phyloP scores from a whole-genome alignment of 2,113 vertebrate genomes.

The Picathartes gymnocephalus region DNA sequence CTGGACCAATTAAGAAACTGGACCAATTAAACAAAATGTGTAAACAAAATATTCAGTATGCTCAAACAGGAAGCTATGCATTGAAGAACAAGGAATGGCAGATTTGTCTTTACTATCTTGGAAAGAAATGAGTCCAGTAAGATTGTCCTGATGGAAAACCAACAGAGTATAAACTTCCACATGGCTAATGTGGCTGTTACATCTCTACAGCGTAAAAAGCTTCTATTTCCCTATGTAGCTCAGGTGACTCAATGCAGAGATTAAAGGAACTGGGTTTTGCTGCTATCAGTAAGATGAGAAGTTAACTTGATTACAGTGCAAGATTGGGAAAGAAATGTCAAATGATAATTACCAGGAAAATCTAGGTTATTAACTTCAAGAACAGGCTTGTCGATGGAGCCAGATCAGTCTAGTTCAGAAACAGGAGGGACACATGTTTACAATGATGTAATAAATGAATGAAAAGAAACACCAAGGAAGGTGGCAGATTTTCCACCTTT shows the following conservation, averaged over 20 bases:
- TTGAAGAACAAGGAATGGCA: not conserved
- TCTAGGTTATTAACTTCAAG: not conserved
- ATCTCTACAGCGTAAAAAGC: not conserved
- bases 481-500: not conserved
- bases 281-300: not conserved
- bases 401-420: not conserved
- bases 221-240: not conserved
- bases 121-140: not conserved
- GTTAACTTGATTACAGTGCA: not conserved
- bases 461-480: not conserved
- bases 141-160: not conserved
- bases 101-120: not conserved
- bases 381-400: not conserved
- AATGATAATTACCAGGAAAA: not conserved
- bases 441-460: not conserved
- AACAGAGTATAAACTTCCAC: not conserved
- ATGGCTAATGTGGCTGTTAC: not conserved
- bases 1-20: not conserved
- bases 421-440: not conserved
- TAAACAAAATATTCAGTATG: not conserved
- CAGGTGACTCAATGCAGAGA: not conserved
- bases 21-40: not conserved
- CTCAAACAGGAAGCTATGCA: not conserved
- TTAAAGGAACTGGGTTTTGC: not conserved
- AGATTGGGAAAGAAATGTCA: not conserved